These are phyloP conservation scores for Papilio xuthus DNA, from an alignment of 1,140 invertebrate species.

Conservation along the genomic window DNA sequence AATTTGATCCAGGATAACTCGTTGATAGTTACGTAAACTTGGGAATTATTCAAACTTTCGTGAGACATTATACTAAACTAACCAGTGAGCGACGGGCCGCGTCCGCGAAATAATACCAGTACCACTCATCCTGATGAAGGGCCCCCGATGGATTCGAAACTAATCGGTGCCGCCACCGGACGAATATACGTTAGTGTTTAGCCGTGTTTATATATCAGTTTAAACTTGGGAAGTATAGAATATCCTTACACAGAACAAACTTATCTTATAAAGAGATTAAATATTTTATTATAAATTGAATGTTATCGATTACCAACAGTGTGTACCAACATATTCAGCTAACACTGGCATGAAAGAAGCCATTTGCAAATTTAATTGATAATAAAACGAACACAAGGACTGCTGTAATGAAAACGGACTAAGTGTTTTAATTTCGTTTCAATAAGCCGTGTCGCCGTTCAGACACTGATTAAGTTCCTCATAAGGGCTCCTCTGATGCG, in stretches of 20 bases:
- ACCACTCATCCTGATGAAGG: too few species aligned
- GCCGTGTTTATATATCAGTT: too few species aligned
- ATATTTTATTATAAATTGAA: not conserved
- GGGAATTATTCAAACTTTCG: too few species aligned
- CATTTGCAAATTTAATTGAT: conserved; percentile 19
- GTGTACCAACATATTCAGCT: not conserved
- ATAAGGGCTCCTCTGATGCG: conserved; percentile 51
- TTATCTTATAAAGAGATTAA: not conserved
- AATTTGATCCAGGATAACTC: too few species aligned
- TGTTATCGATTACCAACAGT: not conserved
- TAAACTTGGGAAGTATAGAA: not conserved
- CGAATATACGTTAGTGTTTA: too few species aligned
- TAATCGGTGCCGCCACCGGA: too few species aligned
- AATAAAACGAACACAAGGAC: conserved; percentile 40
- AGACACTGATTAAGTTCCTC: conserved; percentile 65
- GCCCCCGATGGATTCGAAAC: too few species aligned
- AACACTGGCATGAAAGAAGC: not conserved
- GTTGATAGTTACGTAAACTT: too few species aligned
- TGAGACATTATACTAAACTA: too few species aligned
- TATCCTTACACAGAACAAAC: not conserved
- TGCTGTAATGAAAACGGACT: conserved; percentile 48
- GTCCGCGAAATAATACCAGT: too few species aligned
- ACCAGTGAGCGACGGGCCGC: too few species aligned
- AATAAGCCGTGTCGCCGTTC: conserved; percentile 63
- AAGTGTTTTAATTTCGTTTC: conserved; percentile 66